A percentile compares a stretch with the other conserved stretches of the same genome.
phyloP scores from a whole-genome alignment of 1,140 invertebrate species.

The Oreohelix idahoensis region DNA sequence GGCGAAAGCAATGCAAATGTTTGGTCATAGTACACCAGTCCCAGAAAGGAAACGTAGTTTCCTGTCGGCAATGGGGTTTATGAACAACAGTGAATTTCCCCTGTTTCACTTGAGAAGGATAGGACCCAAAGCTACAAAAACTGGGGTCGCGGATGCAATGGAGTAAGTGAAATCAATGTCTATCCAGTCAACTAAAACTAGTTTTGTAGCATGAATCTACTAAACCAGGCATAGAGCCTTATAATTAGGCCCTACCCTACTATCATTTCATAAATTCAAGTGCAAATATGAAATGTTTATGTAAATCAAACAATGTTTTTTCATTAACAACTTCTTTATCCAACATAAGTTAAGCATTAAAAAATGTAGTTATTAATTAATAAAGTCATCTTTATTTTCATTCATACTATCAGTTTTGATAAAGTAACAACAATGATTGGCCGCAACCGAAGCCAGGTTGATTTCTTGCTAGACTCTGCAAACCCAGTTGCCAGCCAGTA shows the following conservation, averaged over 20 bases:
- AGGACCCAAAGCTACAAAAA: constrained; percentile 17
- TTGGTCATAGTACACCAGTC: not conserved
- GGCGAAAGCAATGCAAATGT: too few species aligned
- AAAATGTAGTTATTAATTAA: not conserved
- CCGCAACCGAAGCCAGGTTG: constrained; percentile 43
- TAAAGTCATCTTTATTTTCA: not conserved
- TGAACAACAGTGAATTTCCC: not conserved
- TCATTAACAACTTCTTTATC: not conserved
- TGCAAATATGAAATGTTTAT: not conserved
- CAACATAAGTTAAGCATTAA: not conserved
- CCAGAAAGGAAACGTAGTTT: not conserved
- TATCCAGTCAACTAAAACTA: too few species aligned
- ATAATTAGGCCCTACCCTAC: too few species aligned
- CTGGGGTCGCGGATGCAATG: constrained; percentile 11
- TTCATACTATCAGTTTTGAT: constrained; percentile 44
- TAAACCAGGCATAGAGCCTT: too few species aligned
- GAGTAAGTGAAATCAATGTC: constrained; percentile 20
- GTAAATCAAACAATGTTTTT: not conserved
- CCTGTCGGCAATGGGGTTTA: not conserved
- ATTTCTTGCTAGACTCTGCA: constrained; percentile 50
- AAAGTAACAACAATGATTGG: constrained; percentile 51
- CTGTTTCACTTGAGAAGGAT: constrained; percentile 17
- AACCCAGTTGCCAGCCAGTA: constrained; percentile 40
- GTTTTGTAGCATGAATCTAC: too few species aligned
- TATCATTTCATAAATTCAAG: too few species aligned